Evolutionary conservation across 2,888 invertebrate genomes (phyloP), one percentile per base, ranked within the genome.

Genomic region (Torymus tubicola): DNA sequence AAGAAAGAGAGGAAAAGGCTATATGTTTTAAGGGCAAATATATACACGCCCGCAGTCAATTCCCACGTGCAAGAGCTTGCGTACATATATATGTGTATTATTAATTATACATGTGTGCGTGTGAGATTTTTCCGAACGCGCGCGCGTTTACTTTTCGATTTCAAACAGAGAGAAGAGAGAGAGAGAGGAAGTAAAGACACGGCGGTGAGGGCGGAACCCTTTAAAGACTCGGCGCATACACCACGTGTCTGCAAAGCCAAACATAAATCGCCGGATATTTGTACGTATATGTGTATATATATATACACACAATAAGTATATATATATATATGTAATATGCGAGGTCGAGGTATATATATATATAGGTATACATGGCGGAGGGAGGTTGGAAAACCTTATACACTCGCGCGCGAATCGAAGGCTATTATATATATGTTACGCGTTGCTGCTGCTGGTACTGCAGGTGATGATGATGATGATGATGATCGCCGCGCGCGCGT

Each of bases 11-110:
- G 31, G 31, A 3, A 8, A 5, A 31, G 31, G 3, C 31, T 31
- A 63, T 31, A 63, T 63, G n/a, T 11, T 63, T 31, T 31, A 63
- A 31, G 42, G 63, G 63, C 63, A 63, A 63, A 63, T 31, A 63
- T 63, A 42, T 61, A 24, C 31, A 63, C 14, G 42, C 24, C 12
- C 31, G 42, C 14, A 21, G 10, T 42, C 63, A 21, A 21, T 42
- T 61, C 63, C 63, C 63, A n/a, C 63, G 16, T 63, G 24, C 61
- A n/a, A n/a, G n/a, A n/a, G 8, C 12, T 11, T 13, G 24, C 1
- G 14, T 21, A 1, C 21, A n/a, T n/a, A n/a, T n/a, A n/a, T n/a
- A n/a, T n/a, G 3, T 10, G 4, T 18, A 61, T 63, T 63, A 31
- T 63, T n/a, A n/a, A n/a, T n/a, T n/a, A 31, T 31, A 31, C 8